phyloP scores from a whole-genome alignment of 2,888 invertebrate genomes.

The Mesochorus sp. region DNA sequence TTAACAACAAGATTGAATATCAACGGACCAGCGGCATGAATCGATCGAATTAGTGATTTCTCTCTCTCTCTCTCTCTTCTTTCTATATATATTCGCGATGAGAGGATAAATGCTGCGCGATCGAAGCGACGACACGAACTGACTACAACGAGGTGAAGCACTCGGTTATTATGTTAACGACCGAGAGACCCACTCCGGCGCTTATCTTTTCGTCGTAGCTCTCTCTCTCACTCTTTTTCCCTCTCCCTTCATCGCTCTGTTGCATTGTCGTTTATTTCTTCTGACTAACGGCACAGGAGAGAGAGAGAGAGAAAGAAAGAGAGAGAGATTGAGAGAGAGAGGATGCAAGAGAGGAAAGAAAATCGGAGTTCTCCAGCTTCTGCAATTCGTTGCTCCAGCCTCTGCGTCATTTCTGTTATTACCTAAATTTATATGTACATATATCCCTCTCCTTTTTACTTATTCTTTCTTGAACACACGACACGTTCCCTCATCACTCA shows the following conservation, averaged over 20 bases:
- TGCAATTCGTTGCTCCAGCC: constrained; percentile 59
- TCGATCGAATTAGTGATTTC: constrained; percentile 33
- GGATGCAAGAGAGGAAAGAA: constrained; percentile 1
- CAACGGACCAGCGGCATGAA: background rate
- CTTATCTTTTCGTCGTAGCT: constrained; percentile 62
- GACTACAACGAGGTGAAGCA: constrained; percentile 76
- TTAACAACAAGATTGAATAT: constrained; percentile 3
- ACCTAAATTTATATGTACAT: background rate
- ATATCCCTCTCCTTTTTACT: constrained; percentile 6
- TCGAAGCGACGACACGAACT: constrained; percentile 75
- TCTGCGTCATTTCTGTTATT: constrained; percentile 42
- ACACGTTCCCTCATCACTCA: constrained; percentile 8
- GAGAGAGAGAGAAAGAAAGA: constrained; percentile 39
- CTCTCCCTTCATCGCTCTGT: constrained; percentile 27
- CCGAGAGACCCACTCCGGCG: constrained; percentile 65
- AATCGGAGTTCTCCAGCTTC: constrained; percentile 44
- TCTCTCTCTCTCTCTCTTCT: background rate
- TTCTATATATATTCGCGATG: constrained; percentile 16
- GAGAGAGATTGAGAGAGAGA: constrained; percentile 33
- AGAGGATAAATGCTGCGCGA: constrained; percentile 72
- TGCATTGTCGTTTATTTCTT: constrained; percentile 65
- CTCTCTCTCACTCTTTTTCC: background rate
- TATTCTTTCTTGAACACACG: background rate
- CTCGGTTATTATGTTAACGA: constrained; percentile 80
- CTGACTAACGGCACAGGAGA: constrained; percentile 19